Percentiles rank a stretch among this genome's conserved stretches.
phyloP scores from a whole-genome alignment of 2,888 invertebrate genomes.

The Trissolcus brochymenae region DNA sequence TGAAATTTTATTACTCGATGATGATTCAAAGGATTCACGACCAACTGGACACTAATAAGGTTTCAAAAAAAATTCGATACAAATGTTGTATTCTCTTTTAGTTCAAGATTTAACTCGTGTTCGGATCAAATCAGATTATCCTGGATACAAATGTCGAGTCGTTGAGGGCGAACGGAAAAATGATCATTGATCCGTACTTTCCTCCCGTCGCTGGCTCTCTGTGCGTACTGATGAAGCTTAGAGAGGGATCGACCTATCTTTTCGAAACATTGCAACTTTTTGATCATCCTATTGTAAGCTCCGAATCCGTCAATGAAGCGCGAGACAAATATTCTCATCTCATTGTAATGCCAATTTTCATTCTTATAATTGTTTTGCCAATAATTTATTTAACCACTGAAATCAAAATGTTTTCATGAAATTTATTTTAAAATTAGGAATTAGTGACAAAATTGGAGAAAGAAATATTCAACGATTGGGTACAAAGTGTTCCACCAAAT shows the following conservation, averaged over 20 bases:
- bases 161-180: conserved; percentile 50
- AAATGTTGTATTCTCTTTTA: background rate
- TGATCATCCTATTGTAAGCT: conserved; percentile 80
- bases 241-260: conserved; percentile 79
- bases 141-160: conserved; percentile 63
- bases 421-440: no score
- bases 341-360: conserved; percentile 56
- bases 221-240: conserved; percentile 84
- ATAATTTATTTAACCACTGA: no score
- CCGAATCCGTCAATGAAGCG: conserved; percentile 60
- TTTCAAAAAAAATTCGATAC: conserved; percentile 56
- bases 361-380: no score
- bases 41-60: conserved; percentile 83
- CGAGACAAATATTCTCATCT: conserved; percentile 64
- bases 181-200: conserved; percentile 81
- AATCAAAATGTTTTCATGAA: no score
- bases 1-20: conserved; percentile 82
- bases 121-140: conserved; percentile 59
- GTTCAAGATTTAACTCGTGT: background rate
- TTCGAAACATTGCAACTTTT: conserved; percentile 81
- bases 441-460: conserved; percentile 82
- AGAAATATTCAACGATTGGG: conserved; percentile 84
- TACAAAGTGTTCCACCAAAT: conserved; percentile 80
- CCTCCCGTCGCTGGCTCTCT: conserved; percentile 87
- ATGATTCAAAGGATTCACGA: conserved; percentile 82